Conservation (phyloP, 2,888 invertebrate genomes). For the Conistra vaccinii region DNA sequence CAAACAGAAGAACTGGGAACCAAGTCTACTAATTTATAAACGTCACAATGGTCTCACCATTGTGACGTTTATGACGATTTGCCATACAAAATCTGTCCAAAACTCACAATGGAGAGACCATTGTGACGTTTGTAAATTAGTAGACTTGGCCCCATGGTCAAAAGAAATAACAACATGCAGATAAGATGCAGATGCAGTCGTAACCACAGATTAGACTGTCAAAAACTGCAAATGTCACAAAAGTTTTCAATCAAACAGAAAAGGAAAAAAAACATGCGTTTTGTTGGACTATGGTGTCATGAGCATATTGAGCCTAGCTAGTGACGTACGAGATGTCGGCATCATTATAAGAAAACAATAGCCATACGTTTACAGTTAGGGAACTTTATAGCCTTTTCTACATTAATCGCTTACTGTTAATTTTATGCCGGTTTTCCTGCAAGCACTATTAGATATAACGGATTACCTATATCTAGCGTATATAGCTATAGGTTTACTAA, state of each 20-base stretch:
- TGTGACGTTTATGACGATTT: too few species aligned
- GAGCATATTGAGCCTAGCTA: not conserved
- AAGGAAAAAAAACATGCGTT: not conserved
- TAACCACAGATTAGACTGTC: not conserved
- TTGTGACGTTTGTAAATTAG: too few species aligned
- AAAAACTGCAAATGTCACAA: not conserved
- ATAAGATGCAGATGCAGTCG: too few species aligned
- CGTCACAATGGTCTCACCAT: too few species aligned
- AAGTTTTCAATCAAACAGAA: not conserved
- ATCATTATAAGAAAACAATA: constrained; percentile 35
- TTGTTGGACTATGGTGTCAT: not conserved
- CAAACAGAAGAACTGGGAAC: too few species aligned
- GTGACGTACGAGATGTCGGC: constrained; percentile 10
- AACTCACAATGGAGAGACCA: too few species aligned
- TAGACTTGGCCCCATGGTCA: too few species aligned
- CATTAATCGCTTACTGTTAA: constrained; percentile 36
- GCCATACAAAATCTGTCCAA: too few species aligned
- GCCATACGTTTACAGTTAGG: constrained; percentile 44
- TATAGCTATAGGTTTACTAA: not conserved
- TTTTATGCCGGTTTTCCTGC: constrained; percentile 45
- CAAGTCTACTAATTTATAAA: too few species aligned
- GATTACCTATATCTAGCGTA: constrained; percentile 12
- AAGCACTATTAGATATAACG: constrained; percentile 32
- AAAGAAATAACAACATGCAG: too few species aligned
- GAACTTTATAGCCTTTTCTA: constrained; percentile 43